Evolutionary conservation across 2,888 invertebrate species (phyloP).

Genomic region (Pseudanteris insignis): DNA sequence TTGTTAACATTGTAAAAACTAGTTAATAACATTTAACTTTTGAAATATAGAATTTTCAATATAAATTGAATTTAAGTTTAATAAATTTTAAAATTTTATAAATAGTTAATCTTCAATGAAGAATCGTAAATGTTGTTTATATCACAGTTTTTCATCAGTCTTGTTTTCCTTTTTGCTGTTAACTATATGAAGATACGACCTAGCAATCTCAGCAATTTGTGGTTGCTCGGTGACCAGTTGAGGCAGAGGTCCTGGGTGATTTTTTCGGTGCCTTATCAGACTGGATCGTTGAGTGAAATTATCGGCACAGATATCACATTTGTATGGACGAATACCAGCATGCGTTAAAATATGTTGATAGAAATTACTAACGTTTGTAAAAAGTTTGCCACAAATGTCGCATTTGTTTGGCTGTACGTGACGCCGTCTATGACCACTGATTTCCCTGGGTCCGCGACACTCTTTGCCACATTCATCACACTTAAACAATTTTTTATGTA

Average conservation of each 20-base stretch:
- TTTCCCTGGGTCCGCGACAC: slow-evolving; percentile 45
- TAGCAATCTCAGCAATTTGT: slow-evolving; percentile 53
- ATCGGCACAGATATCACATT: slow-evolving; percentile 55
- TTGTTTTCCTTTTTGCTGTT: slow-evolving; percentile 4
- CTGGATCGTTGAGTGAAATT: slow-evolving; percentile 56
- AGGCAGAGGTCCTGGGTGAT: slow-evolving; percentile 53
- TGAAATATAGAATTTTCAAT: too few relatives aligned
- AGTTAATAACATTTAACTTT: background rate
- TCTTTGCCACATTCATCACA: slow-evolving; percentile 51
- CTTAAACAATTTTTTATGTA: slow-evolving; percentile 48
- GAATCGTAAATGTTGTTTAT: slow-evolving; percentile 1
- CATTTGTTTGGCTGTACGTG: slow-evolving; percentile 50
- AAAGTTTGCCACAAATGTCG: slow-evolving; percentile 50
- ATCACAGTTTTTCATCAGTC: slow-evolving; percentile 25
- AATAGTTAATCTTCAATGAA: slow-evolving; percentile 12
- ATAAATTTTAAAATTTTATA: too few relatives aligned
- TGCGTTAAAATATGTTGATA: slow-evolving; percentile 58
- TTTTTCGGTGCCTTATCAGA: slow-evolving; percentile 51
- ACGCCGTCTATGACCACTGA: slow-evolving; percentile 50
- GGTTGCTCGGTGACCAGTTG: slow-evolving; percentile 45
- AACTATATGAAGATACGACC: slow-evolving; percentile 31
- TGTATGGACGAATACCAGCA: slow-evolving; percentile 56
- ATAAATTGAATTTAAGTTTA: too few relatives aligned
- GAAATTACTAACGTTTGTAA: slow-evolving; percentile 51
- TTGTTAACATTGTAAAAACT: too few relatives aligned